Conservation (phyloP, 2,888 invertebrate species). For the Diaphora mendica region DNA sequence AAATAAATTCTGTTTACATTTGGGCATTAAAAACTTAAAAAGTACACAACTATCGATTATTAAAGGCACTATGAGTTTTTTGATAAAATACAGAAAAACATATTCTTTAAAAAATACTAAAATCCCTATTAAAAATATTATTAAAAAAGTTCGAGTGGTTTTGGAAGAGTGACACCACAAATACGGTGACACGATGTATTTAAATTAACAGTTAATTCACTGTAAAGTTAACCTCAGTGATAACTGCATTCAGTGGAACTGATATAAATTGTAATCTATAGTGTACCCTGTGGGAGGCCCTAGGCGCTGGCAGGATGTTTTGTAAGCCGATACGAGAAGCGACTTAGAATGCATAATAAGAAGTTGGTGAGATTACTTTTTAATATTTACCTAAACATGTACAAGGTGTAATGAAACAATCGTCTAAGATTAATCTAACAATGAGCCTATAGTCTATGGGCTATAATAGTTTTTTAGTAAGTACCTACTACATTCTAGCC, state of each 20-base stretch:
- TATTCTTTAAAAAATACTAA: too few relatives aligned
- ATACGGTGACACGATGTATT: too few relatives aligned
- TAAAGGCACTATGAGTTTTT: too few relatives aligned
- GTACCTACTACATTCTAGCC: background rate
- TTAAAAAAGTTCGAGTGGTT: too few relatives aligned
- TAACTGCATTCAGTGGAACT: conserved; percentile 3
- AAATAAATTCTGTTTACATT: too few relatives aligned
- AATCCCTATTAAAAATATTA: too few relatives aligned
- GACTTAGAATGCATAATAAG: conserved; percentile 9
- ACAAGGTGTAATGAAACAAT: background rate
- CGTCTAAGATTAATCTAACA: background rate
- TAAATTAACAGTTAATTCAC: background rate
- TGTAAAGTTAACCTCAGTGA: background rate
- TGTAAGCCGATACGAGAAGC: conserved; percentile 17
- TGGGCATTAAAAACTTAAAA: too few relatives aligned
- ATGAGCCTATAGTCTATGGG: background rate
- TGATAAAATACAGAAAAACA: too few relatives aligned
- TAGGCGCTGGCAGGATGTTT: conserved; percentile 19
- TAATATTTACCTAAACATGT: background rate
- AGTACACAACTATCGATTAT: too few relatives aligned
- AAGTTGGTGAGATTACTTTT: background rate
- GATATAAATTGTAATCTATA: conserved; percentile 8
- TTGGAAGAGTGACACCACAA: too few relatives aligned
- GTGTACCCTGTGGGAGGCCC: conserved; percentile 22
- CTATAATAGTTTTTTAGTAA: background rate